These are phyloP conservation scores for Erethizon dorsatum DNA, from an alignment of 2,797 vertebrate species.

Conservation along the genomic window DNA sequence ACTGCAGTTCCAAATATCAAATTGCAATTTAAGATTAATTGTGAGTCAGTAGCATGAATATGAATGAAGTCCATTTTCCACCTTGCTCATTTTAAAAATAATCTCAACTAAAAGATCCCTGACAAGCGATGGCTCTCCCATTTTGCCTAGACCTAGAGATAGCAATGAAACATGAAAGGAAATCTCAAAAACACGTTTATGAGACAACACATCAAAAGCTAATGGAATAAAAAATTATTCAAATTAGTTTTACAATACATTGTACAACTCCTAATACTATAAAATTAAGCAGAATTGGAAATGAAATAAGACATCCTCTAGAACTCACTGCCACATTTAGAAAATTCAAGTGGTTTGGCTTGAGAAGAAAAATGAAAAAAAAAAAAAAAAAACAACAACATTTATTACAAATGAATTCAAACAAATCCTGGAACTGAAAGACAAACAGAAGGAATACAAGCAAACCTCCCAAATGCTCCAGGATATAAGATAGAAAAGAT, in stretches of 20 bases:
- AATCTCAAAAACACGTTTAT: conserved; percentile 47
- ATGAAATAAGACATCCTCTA: conserved; percentile 33
- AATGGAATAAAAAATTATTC: conserved; percentile 68
- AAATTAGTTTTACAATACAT: conserved; percentile 63
- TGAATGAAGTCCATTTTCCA: conserved; percentile 26
- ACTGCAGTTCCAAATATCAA: conserved; percentile 25
- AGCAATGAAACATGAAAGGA: conserved; percentile 35
- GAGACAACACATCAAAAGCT: conserved; percentile 50
- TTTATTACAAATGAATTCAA: conserved; percentile 79
- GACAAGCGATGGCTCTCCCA: background rate
- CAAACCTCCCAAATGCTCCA: conserved; percentile 51
- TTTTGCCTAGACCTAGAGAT: background rate
- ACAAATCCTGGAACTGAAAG: conserved; percentile 72
- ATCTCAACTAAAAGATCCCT: conserved; percentile 26
- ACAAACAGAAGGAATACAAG: conserved; percentile 50
- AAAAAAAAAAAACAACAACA: background rate
- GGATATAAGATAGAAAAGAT: conserved; percentile 46
- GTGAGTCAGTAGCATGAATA: background rate
- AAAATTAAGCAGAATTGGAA: conserved; percentile 68
- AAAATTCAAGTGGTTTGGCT: conserved; percentile 70
- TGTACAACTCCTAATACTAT: conserved; percentile 20
- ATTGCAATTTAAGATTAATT: conserved; percentile 28
- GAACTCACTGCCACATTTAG: conserved; percentile 61
- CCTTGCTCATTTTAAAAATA: conserved; percentile 57
- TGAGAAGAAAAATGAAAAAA: conserved; percentile 61